Conservation (phyloP, 2,113 vertebrate species). For the Onychostruthus taczanowskii region DNA sequence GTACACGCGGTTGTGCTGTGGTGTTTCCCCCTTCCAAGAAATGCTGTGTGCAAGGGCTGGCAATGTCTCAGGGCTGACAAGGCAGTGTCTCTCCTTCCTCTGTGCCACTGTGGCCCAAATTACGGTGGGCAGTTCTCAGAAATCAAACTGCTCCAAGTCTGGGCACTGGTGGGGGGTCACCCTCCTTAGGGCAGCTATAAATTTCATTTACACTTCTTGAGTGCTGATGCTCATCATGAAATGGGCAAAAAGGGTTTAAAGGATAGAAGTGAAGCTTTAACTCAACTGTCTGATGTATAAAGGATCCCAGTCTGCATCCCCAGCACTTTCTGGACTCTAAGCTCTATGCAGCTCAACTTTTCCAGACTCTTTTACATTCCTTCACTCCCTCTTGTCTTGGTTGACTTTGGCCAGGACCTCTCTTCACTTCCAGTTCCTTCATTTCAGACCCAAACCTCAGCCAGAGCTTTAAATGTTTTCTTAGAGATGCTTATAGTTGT, state of each 20-base stretch:
- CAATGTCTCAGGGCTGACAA: neutral
- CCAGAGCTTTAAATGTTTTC: neutral
- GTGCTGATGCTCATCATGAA: neutral
- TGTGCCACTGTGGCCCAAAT: neutral
- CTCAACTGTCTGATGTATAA: neutral
- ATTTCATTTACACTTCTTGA: neutral
- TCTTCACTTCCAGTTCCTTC: neutral
- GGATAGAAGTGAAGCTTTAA: neutral
- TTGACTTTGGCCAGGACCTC: constrained; percentile 32
- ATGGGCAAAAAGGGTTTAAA: neutral
- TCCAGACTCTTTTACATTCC: constrained; percentile 1
- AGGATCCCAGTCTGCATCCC: neutral
- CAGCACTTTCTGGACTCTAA: neutral
- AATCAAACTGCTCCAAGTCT: neutral
- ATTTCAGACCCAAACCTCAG: neutral
- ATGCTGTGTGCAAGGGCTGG: neutral
- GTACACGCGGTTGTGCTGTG: neutral
- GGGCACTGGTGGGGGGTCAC: neutral
- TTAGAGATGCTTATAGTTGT: neutral
- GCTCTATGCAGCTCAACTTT: neutral
- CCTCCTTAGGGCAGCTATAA: neutral
- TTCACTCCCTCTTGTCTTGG: constrained; percentile 12
- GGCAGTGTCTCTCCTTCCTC: neutral
- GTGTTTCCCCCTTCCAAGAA: constrained; percentile 11
- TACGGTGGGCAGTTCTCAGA: neutral